A percentile compares a stretch with the other conserved stretches of the same genome.
Evolutionary conservation across 2,113 vertebrate genomes (phyloP).

Genomic region (Anthoscopus minutus): DNA sequence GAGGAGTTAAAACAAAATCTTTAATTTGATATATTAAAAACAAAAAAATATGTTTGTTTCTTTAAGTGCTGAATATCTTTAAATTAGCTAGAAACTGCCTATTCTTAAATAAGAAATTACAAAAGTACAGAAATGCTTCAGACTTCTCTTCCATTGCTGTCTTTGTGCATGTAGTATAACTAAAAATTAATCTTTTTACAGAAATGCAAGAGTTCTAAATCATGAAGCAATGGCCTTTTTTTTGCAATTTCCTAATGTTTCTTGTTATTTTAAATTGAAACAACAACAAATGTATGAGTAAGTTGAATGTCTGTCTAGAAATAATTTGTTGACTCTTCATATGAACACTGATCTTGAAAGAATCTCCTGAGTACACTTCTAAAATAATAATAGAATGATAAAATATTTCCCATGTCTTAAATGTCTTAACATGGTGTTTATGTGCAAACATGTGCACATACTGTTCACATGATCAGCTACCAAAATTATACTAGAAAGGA

Average conservation of each 20-base stretch:
- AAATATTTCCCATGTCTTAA: background rate
- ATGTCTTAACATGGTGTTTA: background rate
- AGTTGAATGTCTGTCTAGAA: background rate
- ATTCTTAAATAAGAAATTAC: background rate
- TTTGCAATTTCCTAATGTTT: background rate
- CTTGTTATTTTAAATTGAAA: background rate
- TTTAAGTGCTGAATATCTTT: background rate
- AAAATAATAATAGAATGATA: background rate
- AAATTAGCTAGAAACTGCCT: background rate
- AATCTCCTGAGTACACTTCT: background rate
- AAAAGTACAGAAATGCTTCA: background rate
- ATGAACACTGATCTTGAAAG: background rate
- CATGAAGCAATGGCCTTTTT: background rate
- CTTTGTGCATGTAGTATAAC: background rate
- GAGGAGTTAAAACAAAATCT: background rate
- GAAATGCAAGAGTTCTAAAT: background rate
- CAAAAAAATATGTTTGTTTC: background rate
- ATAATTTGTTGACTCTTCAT: background rate
- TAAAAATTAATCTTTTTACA: background rate
- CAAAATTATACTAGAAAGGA: conserved; percentile 26
- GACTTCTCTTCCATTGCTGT: background rate
- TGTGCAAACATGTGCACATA: background rate
- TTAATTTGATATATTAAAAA: background rate
- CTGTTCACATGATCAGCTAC: conserved; percentile 27
- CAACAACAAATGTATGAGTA: background rate